phyloP scores from a whole-genome alignment of 30 jellyfish, hydroid and myxozoan genomes.

The Rhopilema esculentum region DNA sequence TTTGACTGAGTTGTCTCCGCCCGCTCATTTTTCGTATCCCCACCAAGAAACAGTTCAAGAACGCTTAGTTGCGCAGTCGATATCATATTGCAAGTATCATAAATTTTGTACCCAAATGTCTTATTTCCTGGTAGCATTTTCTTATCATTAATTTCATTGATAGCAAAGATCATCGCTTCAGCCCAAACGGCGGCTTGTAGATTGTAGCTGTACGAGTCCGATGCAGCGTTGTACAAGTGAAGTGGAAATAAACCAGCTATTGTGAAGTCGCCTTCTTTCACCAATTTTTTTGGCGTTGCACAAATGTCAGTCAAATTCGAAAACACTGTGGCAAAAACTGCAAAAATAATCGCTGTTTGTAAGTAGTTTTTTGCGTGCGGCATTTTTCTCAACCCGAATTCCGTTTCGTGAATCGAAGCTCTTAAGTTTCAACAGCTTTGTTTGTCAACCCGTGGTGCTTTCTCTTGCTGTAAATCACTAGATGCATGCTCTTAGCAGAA shows the following conservation, averaged over 20 bases:
- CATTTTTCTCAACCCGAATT: not conserved
- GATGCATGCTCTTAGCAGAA: too few relatives aligned
- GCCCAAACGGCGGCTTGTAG: slow-evolving; percentile 75
- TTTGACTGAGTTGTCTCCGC: not conserved
- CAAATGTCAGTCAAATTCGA: not conserved
- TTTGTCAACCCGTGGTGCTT: too few relatives aligned
- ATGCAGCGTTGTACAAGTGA: slow-evolving; percentile 59
- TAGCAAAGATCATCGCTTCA: slow-evolving; percentile 76
- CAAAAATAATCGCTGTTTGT: not conserved
- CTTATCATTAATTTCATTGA: slow-evolving; percentile 62
- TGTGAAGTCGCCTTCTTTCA: slow-evolving; percentile 63
- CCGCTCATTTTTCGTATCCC: not conserved
- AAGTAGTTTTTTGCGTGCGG: not conserved
- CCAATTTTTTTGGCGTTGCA: slow-evolving; percentile 20
- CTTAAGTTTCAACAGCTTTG: too few relatives aligned
- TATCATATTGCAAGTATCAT: slow-evolving; percentile 73
- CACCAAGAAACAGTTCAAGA: slow-evolving; percentile 49
- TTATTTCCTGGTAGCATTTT: slow-evolving; percentile 28
- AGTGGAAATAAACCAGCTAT: slow-evolving; percentile 93
- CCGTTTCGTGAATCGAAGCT: too few relatives aligned
- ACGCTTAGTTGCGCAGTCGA: slow-evolving; percentile 77
- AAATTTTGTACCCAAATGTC: slow-evolving; percentile 66
- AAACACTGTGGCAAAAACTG: not conserved
- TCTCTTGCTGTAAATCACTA: too few relatives aligned
- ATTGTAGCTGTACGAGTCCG: slow-evolving; percentile 43